A percentile compares a stretch with the other conserved stretches of the same genome.
These are phyloP conservation scores for Scaptomyza flava DNA, from an alignment of 2,888 invertebrate genomes.

Conservation along the genomic window DNA sequence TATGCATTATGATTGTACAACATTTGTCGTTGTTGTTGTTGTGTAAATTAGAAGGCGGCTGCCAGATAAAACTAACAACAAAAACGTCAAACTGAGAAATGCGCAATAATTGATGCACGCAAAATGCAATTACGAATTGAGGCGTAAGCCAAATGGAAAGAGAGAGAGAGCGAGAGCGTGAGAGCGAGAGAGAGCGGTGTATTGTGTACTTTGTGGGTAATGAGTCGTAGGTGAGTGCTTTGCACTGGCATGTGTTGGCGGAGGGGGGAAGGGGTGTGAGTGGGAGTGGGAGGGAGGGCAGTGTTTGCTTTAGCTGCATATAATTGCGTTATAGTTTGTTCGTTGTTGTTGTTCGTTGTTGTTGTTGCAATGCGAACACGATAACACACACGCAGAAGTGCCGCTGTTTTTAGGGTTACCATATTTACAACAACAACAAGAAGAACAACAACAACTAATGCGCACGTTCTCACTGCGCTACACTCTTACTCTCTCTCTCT, in stretches of 20 bases:
- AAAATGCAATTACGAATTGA: slow-evolving; percentile 64
- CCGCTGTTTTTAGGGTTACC: slow-evolving; percentile 63
- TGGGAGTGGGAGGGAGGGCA: background rate
- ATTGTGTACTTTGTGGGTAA: slow-evolving; percentile 35
- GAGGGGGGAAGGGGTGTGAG: background rate
- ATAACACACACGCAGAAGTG: slow-evolving; percentile 59
- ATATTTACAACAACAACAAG: slow-evolving; percentile 27
- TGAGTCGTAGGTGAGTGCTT: slow-evolving; percentile 48
- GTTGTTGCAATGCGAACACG: slow-evolving; percentile 45
- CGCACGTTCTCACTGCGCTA: slow-evolving; percentile 67
- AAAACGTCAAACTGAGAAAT: slow-evolving; percentile 70
- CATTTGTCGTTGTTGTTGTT: slow-evolving; percentile 34
- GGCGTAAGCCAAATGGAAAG: too few species aligned
- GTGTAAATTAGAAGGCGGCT: slow-evolving; percentile 73
- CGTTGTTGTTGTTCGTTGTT: slow-evolving; percentile 27
- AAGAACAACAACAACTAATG: slow-evolving; percentile 40
- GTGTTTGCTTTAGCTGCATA: slow-evolving; percentile 37
- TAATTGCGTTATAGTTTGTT: slow-evolving; percentile 74
- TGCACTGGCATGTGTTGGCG: background rate
- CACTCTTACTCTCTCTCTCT: background rate
- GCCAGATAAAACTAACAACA: slow-evolving; percentile 60
- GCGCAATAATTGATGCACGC: slow-evolving; percentile 78
- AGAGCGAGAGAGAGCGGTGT: background rate
- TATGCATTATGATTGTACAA: slow-evolving; percentile 71
- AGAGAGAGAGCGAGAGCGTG: background rate